Conservation (phyloP, 1,140 invertebrate genomes). For the Hormaphis cornu region DNA sequence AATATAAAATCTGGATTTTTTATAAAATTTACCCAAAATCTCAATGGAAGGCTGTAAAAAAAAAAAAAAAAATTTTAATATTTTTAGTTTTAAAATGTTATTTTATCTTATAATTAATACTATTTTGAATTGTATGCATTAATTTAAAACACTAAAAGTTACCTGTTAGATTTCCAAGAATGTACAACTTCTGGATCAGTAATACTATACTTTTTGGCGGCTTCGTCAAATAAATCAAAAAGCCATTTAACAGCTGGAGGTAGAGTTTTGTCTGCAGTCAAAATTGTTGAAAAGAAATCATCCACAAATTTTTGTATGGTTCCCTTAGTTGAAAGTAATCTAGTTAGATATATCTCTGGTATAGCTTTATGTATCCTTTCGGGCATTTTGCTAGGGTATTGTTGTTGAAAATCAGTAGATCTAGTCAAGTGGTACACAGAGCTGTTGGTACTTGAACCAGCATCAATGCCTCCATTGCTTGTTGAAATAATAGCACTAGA, state of each 20-base stretch:
- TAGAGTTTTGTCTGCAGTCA: slow-evolving; percentile 79
- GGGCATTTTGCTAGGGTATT: slow-evolving; percentile 47
- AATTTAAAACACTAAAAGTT: not conserved
- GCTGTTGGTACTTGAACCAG: slow-evolving; percentile 57
- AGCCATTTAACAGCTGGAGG: slow-evolving; percentile 91
- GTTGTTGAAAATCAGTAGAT: slow-evolving; percentile 58
- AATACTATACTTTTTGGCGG: slow-evolving; percentile 72
- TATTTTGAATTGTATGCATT: not conserved
- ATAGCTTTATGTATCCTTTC: slow-evolving; percentile 84
- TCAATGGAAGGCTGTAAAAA: slow-evolving; percentile 64
- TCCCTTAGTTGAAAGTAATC: slow-evolving; percentile 85
- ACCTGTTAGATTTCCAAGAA: slow-evolving; percentile 89
- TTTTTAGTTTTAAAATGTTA: not conserved
- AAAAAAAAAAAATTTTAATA: not conserved
- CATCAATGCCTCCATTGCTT: slow-evolving; percentile 63
- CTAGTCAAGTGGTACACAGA: slow-evolving; percentile 68
- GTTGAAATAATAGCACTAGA: slow-evolving; percentile 40
- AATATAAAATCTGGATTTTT: slow-evolving; percentile 96
- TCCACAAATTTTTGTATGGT: slow-evolving; percentile 95
- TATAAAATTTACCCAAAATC: slow-evolving; percentile 96
- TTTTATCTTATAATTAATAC: not conserved
- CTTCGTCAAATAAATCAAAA: slow-evolving; percentile 88
- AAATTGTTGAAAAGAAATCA: slow-evolving; percentile 82
- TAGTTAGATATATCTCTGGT: slow-evolving; percentile 88
- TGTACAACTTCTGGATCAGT: slow-evolving; percentile 82